These are phyloP conservation scores for Apis florea DNA, from an alignment of 1,140 invertebrate species.

Conservation along the genomic window DNA sequence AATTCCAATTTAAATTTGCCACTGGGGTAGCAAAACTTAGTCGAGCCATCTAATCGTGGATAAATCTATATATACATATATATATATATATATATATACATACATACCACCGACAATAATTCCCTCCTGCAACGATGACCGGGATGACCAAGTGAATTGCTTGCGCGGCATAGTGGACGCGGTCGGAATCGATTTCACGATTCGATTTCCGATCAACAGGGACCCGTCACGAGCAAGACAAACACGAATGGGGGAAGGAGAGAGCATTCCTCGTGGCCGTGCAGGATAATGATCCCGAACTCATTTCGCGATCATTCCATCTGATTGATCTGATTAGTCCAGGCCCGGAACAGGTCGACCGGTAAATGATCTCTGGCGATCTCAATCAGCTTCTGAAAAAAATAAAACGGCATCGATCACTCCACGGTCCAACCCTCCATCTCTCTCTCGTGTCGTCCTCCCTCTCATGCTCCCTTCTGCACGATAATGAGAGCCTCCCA, in stretches of 20 bases:
- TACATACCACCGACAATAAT: conserved; percentile 3
- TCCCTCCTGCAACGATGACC: neutral
- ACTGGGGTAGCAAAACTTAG: neutral
- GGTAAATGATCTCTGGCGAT: conserved; percentile 78
- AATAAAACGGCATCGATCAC: conserved; percentile 69
- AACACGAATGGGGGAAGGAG: conserved; percentile 10
- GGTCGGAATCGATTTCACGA: conserved; percentile 68
- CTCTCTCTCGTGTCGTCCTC: neutral
- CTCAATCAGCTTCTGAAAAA: conserved; percentile 80
- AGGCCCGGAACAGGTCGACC: conserved; percentile 70
- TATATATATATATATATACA: neutral
- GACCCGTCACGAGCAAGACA: conserved; percentile 31
- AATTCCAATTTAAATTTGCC: no score
- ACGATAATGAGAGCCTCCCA: conserved; percentile 76
- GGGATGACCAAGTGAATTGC: conserved; percentile 26
- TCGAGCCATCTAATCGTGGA: conserved; percentile 17
- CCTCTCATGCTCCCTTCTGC: conserved; percentile 20
- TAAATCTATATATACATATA: no score
- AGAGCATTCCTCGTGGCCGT: conserved; percentile 10
- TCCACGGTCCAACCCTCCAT: neutral
- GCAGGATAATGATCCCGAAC: conserved; percentile 74
- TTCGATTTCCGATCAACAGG: conserved; percentile 74
- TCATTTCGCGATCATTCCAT: conserved; percentile 73
- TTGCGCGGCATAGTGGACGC: conserved; percentile 25
- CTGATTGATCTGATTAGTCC: conserved; percentile 80